These are phyloP conservation scores for Eugnorisma glareosa DNA, from an alignment of 2,888 invertebrate species.

Conservation along the genomic window DNA sequence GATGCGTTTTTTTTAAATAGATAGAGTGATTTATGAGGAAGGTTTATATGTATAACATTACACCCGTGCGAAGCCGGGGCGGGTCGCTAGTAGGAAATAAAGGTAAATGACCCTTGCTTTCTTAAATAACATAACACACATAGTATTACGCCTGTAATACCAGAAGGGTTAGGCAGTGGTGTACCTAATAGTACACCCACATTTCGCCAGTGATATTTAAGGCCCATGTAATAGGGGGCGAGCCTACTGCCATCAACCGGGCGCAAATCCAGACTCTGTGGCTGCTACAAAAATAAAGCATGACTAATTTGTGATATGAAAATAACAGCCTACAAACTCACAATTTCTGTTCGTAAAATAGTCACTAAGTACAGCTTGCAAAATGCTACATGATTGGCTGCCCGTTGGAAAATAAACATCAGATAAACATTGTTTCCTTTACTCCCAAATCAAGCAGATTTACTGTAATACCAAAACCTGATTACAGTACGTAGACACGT, in stretches of 20 bases:
- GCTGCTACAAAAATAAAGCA: background rate
- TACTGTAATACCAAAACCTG: constrained; percentile 53
- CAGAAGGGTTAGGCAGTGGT: too few species aligned
- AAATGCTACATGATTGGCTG: constrained; percentile 27
- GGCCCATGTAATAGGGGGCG: too few species aligned
- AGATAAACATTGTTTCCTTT: constrained; percentile 50
- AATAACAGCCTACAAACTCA: constrained; percentile 11
- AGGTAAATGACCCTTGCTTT: background rate
- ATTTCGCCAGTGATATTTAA: too few species aligned
- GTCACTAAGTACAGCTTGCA: constrained; percentile 22
- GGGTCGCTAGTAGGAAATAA: background rate
- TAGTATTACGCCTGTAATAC: too few species aligned
- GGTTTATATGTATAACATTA: too few species aligned
- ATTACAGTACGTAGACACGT: constrained; percentile 60
- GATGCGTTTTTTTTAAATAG: too few species aligned
- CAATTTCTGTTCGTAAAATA: constrained; percentile 12
- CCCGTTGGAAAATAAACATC: constrained; percentile 44
- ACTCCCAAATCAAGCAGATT: constrained; percentile 56
- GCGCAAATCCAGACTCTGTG: too few species aligned
- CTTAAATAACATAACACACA: too few species aligned
- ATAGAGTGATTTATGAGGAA: too few species aligned
- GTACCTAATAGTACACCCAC: too few species aligned
- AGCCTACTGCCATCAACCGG: too few species aligned
- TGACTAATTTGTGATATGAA: constrained; percentile 2
- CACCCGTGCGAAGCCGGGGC: too few species aligned